Evolutionary conservation across 2,113 vertebrate genomes (phyloP), one percentile per base, ranked within the genome.

Genomic region (Anas platyrhynchos): DNA sequence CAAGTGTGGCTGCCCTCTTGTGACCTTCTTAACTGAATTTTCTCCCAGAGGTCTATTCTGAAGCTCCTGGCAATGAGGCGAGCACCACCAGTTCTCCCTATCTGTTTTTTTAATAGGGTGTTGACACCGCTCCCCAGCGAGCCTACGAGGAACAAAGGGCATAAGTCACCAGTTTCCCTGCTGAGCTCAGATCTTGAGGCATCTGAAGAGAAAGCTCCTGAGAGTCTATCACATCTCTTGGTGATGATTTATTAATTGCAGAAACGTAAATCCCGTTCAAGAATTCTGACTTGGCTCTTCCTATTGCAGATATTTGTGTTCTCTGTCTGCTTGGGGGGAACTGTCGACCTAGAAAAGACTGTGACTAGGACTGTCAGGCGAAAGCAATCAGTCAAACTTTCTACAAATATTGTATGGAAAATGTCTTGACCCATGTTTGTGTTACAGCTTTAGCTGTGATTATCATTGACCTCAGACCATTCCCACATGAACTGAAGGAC

Each of bases 201-300:
- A 68, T 86, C 66, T 86, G 32, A 81, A 91, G 61, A 68, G 34
- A 72, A 65, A 86, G 66, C 52, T 67, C n/a, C 62, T 58, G 58
- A 46, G 58, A 82, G 41, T 38, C 93, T 94, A 92, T 82, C 90
- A 63, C 41, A 23, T 43, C 44, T 62, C 59, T 84, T 29, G 29
- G 44, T 69, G 83, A 73, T 76, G 92, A 95, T 96, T 92, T 96
- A 96, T 96, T 82, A 82, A 66, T 92, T 78, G 86, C 41, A 93
- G 86, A 76, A 84, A 93, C 0, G 0, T 58, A 52, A 79, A 50
- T 63, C 77, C 50, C 0, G 0, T 69, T 85, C 93, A 91, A 93
- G 66, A 94, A 93, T 94, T 67, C 83, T 69, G 54, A 8, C 72
- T 83, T 93, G 90, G 86, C 83, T 79, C 62, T 88, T 69, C 26